Evolutionary conservation across 1,140 invertebrate genomes (phyloP).

Genomic region (Hestina assimilis): DNA sequence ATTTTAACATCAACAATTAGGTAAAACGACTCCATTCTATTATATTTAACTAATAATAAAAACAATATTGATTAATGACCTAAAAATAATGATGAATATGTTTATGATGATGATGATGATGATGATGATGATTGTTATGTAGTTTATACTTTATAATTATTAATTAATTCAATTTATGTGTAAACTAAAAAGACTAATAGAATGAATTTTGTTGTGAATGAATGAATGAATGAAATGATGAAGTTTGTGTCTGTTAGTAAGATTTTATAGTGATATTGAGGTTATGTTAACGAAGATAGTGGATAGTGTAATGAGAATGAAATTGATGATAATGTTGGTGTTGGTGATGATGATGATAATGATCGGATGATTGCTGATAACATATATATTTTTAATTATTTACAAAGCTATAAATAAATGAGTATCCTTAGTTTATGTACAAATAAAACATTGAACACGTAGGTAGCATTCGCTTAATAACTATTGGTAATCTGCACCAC

Average conservation of each 20-base stretch:
- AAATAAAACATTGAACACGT: slow-evolving; percentile 61
- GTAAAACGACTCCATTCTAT: slow-evolving; percentile 32
- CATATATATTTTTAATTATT: neutral
- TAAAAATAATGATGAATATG: neutral
- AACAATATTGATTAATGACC: neutral
- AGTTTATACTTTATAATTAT: no score
- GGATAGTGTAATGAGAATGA: neutral
- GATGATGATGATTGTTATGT: neutral
- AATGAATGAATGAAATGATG: no score
- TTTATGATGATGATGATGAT: neutral
- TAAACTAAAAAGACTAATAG: no score
- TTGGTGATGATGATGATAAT: slow-evolving; percentile 3
- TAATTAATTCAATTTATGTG: no score
- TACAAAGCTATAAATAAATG: slow-evolving; percentile 18
- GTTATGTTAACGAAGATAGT: no score
- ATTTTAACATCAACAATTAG: slow-evolving; percentile 22
- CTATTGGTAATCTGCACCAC: slow-evolving; percentile 78
- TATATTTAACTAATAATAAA: slow-evolving; percentile 1
- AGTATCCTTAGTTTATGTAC: slow-evolving; percentile 39
- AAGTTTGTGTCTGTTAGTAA: no score
- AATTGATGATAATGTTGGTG: slow-evolving; percentile 1
- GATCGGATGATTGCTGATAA: neutral
- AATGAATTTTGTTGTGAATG: no score
- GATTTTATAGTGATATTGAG: no score
- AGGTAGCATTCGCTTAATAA: slow-evolving; percentile 55